Evolutionary conservation across 2,888 invertebrate genomes (phyloP).

Genomic region (Venustoraphidia nigricollis): DNA sequence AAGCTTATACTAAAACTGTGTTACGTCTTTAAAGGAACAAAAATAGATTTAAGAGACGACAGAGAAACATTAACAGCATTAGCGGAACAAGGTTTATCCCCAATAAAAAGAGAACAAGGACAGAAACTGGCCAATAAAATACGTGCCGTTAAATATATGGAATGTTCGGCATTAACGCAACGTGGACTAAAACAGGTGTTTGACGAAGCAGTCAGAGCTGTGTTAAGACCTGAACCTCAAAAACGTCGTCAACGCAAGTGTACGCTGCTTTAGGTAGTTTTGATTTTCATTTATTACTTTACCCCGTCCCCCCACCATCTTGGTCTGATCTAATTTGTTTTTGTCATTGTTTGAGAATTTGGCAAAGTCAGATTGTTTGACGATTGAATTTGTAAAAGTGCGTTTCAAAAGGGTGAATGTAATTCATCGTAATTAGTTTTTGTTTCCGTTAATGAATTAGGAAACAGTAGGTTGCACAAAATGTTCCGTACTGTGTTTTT

Average conservation of each 20-base stretch:
- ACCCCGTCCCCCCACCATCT: too few relatives aligned
- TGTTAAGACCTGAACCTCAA: slow-evolving; percentile 90
- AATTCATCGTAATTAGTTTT: too few relatives aligned
- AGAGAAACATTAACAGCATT: slow-evolving; percentile 84
- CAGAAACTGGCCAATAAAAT: slow-evolving; percentile 98
- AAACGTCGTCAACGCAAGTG: slow-evolving; percentile 90
- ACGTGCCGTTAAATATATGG: slow-evolving; percentile 97
- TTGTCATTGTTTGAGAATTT: too few relatives aligned
- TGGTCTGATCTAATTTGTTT: too few relatives aligned
- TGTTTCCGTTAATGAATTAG: too few relatives aligned
- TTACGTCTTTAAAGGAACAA: slow-evolving; percentile 56
- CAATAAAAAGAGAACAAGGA: slow-evolving; percentile 94
- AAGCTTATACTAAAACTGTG: too few relatives aligned
- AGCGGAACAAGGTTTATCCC: slow-evolving; percentile 87
- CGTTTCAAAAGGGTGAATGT: too few relatives aligned
- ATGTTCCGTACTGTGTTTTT: too few relatives aligned
- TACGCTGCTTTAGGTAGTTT: slow-evolving; percentile 30
- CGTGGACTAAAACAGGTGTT: slow-evolving; percentile 97
- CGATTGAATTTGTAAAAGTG: too few relatives aligned
- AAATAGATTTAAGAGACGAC: slow-evolving; percentile 97
- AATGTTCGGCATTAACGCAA: slow-evolving; percentile 98
- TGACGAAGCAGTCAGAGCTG: slow-evolving; percentile 96
- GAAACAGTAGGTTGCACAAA: too few relatives aligned
- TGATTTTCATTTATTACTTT: too few relatives aligned
- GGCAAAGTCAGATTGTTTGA: too few relatives aligned